Evolutionary conservation across 2,113 vertebrate species (phyloP).

Genomic region (Myotis yumanensis): DNA sequence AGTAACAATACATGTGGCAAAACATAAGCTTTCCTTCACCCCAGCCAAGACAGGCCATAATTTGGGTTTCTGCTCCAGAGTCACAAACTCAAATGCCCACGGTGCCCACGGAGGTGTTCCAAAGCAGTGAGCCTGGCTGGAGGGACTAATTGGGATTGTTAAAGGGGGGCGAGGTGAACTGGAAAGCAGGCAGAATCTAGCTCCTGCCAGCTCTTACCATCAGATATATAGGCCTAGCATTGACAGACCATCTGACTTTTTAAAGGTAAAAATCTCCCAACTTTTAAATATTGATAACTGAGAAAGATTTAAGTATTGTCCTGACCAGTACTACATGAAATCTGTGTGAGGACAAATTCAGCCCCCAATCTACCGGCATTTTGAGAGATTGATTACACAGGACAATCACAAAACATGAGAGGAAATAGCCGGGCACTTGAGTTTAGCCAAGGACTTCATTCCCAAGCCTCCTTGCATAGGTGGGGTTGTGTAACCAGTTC

Average conservation of each 20-base stretch:
- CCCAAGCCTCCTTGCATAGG: background rate
- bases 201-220: background rate
- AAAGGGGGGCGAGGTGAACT: background rate
- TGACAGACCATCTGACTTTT: background rate
- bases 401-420: background rate
- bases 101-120: background rate
- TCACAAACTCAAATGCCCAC: background rate
- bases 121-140: background rate
- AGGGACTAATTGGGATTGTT: background rate
- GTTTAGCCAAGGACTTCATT: background rate
- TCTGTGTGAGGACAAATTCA: background rate
- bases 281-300: background rate
- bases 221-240: background rate
- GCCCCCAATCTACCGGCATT: background rate
- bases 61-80: background rate
- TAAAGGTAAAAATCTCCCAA: background rate
- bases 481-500: background rate
- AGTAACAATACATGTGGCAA: background rate
- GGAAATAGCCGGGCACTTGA: background rate
- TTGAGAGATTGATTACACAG: background rate
- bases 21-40: background rate
- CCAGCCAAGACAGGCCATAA: background rate
- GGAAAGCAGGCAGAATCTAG: background rate
- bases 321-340: background rate
- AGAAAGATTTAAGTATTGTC: background rate